phyloP scores from a whole-genome alignment of 2,797 vertebrate genomes.

The Sorex maritimensis region DNA sequence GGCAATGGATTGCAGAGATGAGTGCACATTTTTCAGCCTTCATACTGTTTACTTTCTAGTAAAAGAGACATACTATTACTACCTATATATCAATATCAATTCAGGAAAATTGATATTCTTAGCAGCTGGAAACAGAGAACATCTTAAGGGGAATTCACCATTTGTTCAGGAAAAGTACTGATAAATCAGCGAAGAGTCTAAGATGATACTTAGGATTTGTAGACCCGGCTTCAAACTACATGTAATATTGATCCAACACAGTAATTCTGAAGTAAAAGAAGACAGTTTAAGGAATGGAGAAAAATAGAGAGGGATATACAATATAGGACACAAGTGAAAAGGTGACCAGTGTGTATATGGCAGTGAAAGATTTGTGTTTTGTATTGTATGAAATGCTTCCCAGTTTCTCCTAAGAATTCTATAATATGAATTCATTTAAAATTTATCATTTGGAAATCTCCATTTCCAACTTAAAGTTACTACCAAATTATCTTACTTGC shows the following conservation, averaged over 20 bases:
- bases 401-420: not conserved
- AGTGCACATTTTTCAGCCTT: not conserved
- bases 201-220: not conserved
- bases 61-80: not conserved
- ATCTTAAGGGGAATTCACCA: conserved; percentile 2
- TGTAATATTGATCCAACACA: not conserved
- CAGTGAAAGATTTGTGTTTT: not conserved
- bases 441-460: too few relatives aligned
- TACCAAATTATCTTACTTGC: too few relatives aligned
- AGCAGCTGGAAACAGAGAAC: not conserved
- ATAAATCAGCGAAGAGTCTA: conserved; percentile 3
- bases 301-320: not conserved
- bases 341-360: not conserved
- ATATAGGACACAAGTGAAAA: not conserved
- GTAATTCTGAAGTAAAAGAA: not conserved
- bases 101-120: conserved; percentile 37
- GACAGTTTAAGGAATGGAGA: not conserved
- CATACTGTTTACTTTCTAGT: not conserved
- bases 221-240: not conserved
- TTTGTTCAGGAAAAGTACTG: conserved; percentile 1
- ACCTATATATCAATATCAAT: not conserved
- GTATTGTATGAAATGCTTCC: not conserved
- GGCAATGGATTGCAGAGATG: not conserved
- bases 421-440: too few relatives aligned
- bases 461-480: too few relatives aligned